Percentiles rank a stretch among this genome's conserved stretches.
Evolutionary conservation across 1,140 invertebrate genomes (phyloP).

Genomic region (Stenopsyche tienmushanensis): DNA sequence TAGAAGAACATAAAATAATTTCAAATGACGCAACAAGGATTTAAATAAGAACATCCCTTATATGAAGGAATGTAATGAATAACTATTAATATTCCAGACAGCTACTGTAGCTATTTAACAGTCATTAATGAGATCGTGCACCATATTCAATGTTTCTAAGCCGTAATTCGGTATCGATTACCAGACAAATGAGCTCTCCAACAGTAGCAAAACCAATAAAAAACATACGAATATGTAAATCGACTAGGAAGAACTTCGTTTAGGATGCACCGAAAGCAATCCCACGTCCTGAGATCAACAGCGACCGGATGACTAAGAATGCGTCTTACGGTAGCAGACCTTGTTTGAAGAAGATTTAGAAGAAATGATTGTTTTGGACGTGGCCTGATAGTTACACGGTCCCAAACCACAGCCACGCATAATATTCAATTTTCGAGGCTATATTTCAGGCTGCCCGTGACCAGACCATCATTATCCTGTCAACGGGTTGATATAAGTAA

Average conservation of each 20-base stretch:
- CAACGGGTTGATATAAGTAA: constrained; percentile 33
- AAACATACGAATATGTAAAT: no score
- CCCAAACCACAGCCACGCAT: constrained; percentile 19
- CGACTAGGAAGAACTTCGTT: no score
- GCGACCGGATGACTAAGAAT: background rate
- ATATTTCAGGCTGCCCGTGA: constrained; percentile 35
- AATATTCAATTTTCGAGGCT: constrained; percentile 39
- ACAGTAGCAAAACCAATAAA: no score
- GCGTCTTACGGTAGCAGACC: background rate
- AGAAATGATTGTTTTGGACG: background rate
- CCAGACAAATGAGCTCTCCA: background rate
- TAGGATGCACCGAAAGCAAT: no score
- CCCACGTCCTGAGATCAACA: no score
- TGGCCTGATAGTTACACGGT: background rate
- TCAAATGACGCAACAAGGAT: no score
- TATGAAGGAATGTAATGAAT: no score
- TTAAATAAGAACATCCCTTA: no score
- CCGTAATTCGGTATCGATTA: background rate
- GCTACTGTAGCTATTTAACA: no score
- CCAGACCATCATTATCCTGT: constrained; percentile 37
- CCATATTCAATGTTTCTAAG: background rate
- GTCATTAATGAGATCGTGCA: background rate
- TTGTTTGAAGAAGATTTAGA: background rate
- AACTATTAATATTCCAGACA: no score
- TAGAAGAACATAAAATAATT: no score